These are phyloP conservation scores for Bellardia pandia DNA, from an alignment of 2,888 invertebrate species.

Conservation along the genomic window DNA sequence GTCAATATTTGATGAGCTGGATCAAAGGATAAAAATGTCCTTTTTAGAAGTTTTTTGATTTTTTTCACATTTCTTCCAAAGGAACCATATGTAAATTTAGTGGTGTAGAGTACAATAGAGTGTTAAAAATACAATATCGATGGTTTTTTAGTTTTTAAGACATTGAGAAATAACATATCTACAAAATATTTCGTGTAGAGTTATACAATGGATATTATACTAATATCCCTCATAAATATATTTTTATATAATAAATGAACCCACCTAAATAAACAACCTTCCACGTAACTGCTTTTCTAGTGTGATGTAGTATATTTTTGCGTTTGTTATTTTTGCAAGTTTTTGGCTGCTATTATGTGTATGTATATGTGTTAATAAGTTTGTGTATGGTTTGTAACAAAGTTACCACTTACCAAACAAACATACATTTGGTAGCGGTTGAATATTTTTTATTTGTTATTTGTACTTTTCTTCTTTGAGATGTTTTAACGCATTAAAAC, in stretches of 20 bases:
- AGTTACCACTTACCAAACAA: conserved; percentile 55
- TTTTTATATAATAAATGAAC: conserved; percentile 10
- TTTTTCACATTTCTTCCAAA: too few species aligned
- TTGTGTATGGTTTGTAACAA: conserved; percentile 42
- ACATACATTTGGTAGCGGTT: conserved; percentile 40
- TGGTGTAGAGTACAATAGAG: too few species aligned
- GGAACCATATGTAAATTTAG: too few species aligned
- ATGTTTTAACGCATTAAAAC: conserved; percentile 65
- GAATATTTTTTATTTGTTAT: conserved; percentile 37
- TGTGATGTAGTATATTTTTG: conserved; percentile 36
- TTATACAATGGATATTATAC: too few species aligned
- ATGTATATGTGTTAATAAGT: neutral
- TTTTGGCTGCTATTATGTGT: conserved; percentile 22
- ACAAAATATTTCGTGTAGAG: too few species aligned
- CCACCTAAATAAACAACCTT: conserved; percentile 16
- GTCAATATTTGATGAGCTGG: too few species aligned
- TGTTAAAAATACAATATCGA: too few species aligned
- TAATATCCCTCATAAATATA: neutral
- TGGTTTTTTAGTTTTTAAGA: too few species aligned
- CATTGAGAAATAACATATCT: too few species aligned
- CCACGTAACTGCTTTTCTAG: conserved; percentile 48
- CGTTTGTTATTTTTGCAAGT: conserved; percentile 20
- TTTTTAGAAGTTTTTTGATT: too few species aligned
- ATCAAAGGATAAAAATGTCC: too few species aligned
- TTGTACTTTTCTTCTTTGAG: conserved; percentile 39